Evolutionary conservation across 2,888 invertebrate genomes (phyloP), one percentile per base, ranked within the genome.

Genomic region (Nysson spinosus): DNA sequence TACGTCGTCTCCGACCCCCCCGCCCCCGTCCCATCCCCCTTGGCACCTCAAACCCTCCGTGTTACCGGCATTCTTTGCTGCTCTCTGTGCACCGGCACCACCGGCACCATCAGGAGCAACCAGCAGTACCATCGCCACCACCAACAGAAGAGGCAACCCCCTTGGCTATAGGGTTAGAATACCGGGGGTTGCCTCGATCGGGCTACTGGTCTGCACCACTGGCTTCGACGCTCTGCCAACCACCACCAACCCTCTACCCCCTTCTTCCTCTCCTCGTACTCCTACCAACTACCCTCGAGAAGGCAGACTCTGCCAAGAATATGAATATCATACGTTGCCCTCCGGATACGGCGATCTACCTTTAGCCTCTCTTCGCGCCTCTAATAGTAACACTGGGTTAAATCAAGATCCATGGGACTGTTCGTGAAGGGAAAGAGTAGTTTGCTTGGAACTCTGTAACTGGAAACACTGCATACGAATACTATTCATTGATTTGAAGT

Each of bases 171-270:
- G 78, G 81, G 83, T 80, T 82, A 79, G 81, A 80, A 83, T 79
- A 80, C 77, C 80, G 77, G 80, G n/a, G 81, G 75, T 79, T 78
- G 79, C 80, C 82, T 83, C 81, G 79, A 79, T 80, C 79, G 75
- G 80, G 73, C 75, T 79, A 82, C 71, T 84, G 86, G 85, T 86
- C 67, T 76, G 85, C 85, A 83, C 83, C 82, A 85, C 71, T 82
- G 84, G 74, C 74, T 75, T 77, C 81, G 73, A 83, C 81, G 80
- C 82, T 82, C 80, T 77, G 78, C 71, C 78, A 77, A 76, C 77
- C 73, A 75, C 78, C 69, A 57, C 52, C 75, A 67, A 47, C 56
- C n/a, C 69, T 62, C 72, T 72, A 63, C 71, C 52, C 47, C 67
- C 46, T 63, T 64, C 74, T 46, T 44, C 55, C 50, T 60, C 69